Evolutionary conservation across 2,797 vertebrate genomes (phyloP).

Genomic region (Philypnodon macrostomus): DNA sequence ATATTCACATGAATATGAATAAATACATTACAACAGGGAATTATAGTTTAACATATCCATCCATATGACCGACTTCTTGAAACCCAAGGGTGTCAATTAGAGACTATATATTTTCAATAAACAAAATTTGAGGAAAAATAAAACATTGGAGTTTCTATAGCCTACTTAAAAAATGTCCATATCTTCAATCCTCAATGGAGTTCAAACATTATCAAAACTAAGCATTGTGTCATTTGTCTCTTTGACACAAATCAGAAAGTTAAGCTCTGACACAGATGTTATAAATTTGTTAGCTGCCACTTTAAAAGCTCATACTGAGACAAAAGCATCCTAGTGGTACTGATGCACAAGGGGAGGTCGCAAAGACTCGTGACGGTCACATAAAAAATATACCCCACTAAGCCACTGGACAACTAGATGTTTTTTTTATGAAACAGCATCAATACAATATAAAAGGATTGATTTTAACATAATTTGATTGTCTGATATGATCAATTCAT

Average conservation of each 20-base stretch:
- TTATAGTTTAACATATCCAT: slow-evolving; percentile 45
- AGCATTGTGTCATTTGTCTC: slow-evolving; percentile 90
- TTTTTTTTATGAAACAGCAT: slow-evolving; percentile 18
- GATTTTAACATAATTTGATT: background rate
- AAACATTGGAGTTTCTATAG: slow-evolving; percentile 17
- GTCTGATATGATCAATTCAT: background rate
- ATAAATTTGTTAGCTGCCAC: slow-evolving; percentile 93
- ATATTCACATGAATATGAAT: slow-evolving; percentile 64
- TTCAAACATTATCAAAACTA: slow-evolving; percentile 77
- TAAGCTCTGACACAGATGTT: slow-evolving; percentile 86
- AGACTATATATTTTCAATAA: slow-evolving; percentile 35
- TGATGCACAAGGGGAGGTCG: slow-evolving; percentile 45
- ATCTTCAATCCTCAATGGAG: slow-evolving; percentile 29
- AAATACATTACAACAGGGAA: slow-evolving; percentile 45
- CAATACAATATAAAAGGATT: background rate
- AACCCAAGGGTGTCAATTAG: slow-evolving; percentile 29
- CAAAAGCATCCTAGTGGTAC: slow-evolving; percentile 31
- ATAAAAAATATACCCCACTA: slow-evolving; percentile 8
- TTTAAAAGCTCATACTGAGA: slow-evolving; percentile 85
- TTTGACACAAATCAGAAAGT: slow-evolving; percentile 96
- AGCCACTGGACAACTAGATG: slow-evolving; percentile 1
- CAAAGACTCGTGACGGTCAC: slow-evolving; percentile 27
- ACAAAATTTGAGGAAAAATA: slow-evolving; percentile 29
- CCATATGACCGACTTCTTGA: slow-evolving; percentile 59
- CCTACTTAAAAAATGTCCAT: slow-evolving; percentile 15